phyloP scores from a whole-genome alignment of 2,888 invertebrate genomes.

The Hyposoter dolosus region DNA sequence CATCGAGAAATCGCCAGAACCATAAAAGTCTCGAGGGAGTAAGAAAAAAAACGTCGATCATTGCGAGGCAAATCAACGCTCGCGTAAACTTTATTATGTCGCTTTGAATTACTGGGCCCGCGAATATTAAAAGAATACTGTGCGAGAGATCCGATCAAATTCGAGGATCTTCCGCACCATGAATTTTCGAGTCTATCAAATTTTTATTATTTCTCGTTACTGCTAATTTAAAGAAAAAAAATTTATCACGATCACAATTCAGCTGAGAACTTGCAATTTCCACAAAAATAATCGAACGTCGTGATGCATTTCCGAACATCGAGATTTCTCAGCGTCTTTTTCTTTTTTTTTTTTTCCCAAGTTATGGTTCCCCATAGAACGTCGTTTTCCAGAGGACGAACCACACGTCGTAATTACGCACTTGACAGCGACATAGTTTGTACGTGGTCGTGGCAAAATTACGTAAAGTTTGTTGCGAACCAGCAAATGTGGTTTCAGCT shows the following conservation, averaged over 20 bases:
- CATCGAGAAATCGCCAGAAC: not conserved
- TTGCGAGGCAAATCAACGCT: not conserved
- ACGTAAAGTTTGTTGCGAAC: not conserved
- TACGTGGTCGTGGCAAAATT: not conserved
- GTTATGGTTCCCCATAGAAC: not conserved
- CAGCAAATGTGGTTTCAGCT: not conserved
- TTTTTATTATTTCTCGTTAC: not conserved
- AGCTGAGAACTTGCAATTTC: not conserved
- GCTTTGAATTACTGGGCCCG: not conserved
- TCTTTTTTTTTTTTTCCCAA: not conserved
- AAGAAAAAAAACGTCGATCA: constrained; percentile 3
- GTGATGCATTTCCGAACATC: not conserved
- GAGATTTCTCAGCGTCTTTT: not conserved
- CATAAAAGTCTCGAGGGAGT: not conserved
- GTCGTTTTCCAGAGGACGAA: not conserved
- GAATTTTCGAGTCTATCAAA: not conserved
- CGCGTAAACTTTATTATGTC: not conserved
- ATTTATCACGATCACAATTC: not conserved
- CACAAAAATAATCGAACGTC: not conserved
- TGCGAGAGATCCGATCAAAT: not conserved
- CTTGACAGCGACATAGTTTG: not conserved
- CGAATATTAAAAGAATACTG: not conserved
- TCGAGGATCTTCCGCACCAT: not conserved
- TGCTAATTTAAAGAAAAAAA: not conserved
- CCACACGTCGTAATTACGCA: not conserved